A percentile compares a stretch with the other conserved stretches of the same genome.
These are phyloP conservation scores for Lasius platythorax DNA, from an alignment of 2,888 invertebrate species.

Conservation along the genomic window DNA sequence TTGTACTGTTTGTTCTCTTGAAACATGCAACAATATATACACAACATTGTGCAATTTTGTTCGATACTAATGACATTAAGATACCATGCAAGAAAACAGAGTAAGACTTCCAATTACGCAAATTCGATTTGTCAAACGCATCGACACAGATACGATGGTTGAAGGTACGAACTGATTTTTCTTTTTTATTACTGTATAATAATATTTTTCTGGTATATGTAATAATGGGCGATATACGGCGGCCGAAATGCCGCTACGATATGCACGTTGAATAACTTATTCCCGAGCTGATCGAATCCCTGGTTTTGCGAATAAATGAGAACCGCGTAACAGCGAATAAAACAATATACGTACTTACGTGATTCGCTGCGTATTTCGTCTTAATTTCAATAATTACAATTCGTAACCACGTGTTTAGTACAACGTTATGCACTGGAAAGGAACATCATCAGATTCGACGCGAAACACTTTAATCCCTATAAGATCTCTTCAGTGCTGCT, in stretches of 20 bases:
- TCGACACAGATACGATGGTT: neutral
- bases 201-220: neutral
- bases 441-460: constrained; percentile 57
- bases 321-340: neutral
- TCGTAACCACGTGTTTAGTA: constrained; percentile 82
- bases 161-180: neutral
- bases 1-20: neutral
- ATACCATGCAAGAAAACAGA: neutral
- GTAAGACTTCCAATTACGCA: neutral
- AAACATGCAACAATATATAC: neutral
- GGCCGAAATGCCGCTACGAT: constrained; percentile 33
- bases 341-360: constrained; percentile 73
- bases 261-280: neutral
- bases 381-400: constrained; percentile 78
- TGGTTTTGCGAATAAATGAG: neutral
- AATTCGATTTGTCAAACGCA: neutral
- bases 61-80: neutral
- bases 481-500: constrained; percentile 10
- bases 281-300: too few species aligned
- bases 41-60: constrained; percentile 41
- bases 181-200: neutral
- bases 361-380: constrained; percentile 76
- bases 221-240: constrained; percentile 19
- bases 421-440: constrained; percentile 81
- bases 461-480: constrained; percentile 59